Evolutionary conservation across 64 coral and sea anemone genomes (phyloP), one percentile per base, ranked within the genome.

Genomic region (Trachythela sp.): DNA sequence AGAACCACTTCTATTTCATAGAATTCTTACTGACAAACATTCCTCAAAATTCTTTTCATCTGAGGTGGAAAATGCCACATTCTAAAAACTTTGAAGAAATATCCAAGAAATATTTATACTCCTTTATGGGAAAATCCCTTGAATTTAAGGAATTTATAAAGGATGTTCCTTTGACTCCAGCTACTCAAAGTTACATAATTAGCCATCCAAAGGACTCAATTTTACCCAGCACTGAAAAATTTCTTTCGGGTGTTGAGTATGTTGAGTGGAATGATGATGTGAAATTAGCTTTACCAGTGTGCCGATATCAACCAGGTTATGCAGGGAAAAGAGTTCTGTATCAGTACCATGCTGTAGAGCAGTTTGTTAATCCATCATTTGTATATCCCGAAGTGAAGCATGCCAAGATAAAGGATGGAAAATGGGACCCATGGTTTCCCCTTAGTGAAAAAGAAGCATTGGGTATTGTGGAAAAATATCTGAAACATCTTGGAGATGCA

Each of bases 281-380:
- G 27, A 17, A 34, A 31, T 13, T 84, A 30, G 87, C 37, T n/a
- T 84, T 93, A 18, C 54, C 87, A 51, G 33, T 40, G n/a, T 93
- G 92, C 17, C 30, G 52, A 8, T 93, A 93, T 36, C 67, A 27
- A 18, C 92, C 92, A 41, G 84, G 43, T 24, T 93, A 93, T 80
- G 18, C 85, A 32, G 54, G 27, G 24, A 87, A 83, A 41, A 27
- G 1, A 22, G 43, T 83, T 9, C 34, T 30, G 31, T 83, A 84
- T 59, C 24, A 22, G 10, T 33, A 58, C 18, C 6, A 24, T 0
- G 1, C 83, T 39, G 39, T 26, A 24, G 33, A 37, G 11, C 84
- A 36, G 2, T n/a, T 13, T 39, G 39, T 71, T 34, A 83, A 50
- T 83, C 40, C 20, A 43, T n/a, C 38, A 0, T 92, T 48, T 39